Base-by-base conservation (phyloP, 2,113 vertebrate species). In the Pomatorhinus ruficollis region DNA sequence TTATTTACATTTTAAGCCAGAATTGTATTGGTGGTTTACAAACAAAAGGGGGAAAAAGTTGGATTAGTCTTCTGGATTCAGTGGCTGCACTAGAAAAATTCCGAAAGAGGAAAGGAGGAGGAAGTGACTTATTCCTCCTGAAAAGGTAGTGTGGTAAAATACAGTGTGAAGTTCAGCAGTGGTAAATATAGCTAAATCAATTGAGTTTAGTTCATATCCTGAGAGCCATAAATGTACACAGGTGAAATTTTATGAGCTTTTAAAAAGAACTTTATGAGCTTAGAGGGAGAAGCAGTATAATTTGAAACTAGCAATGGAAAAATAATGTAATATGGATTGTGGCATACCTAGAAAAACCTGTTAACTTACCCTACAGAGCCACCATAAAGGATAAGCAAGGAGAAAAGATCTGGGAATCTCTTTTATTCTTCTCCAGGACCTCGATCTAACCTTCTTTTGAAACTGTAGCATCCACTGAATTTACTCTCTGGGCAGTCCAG, bases 181-280 rank as follows among this genome's bases (percentile, higher is more conserved):
- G 96, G 95, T 97, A 98, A 98, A 97, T 97, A 96, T 84, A 97
- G 96, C 89, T 97, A 96, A 97, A 97, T 88, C 91, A 95, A 89
- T 80, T 25, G 84, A 97, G 95, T 97, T 96, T 65, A 96, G 97
- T 96, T 97, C 97, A 98, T 95, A 97, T 97, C 97, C 98, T 97
- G 97, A 97, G 97, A 97, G 96, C 90, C 96, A 95, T 98, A 98
- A 98, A 98, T 11, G 86, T 96, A 94, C 82, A 97, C 97, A 98
- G 97, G 98, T 98, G 97, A 98, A 98, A 98, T 95, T 97, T 98
- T 98, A 98, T 93, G 85, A 96, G 94, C 96, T 95, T 98, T 98
- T 97, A 97, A 97, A 98, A 93, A 86, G 96, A 97, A 87, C 63
- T 98, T 98, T 98, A 98, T 96, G 94, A 97, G 97, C 95, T 98